A percentile compares a stretch with the other conserved stretches of the same genome.
Conservation (phyloP, 2,113 vertebrate genomes). For the Mirounga angustirostris region DNA sequence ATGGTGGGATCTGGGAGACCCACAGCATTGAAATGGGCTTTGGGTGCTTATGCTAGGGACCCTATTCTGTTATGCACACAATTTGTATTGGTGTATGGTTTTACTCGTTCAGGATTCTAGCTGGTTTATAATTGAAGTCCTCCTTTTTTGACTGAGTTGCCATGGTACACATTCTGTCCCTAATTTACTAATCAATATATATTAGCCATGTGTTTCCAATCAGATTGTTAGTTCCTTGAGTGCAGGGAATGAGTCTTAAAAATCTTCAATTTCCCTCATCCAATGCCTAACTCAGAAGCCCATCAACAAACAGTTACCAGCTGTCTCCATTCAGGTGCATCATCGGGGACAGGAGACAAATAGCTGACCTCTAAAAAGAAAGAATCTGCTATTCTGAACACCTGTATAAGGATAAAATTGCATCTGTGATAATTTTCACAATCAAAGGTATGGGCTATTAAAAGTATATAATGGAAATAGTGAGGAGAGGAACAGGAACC, state of each 20-base stretch:
- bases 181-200: constrained; percentile 9
- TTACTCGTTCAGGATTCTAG: neutral
- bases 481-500: constrained; percentile 67
- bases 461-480: neutral
- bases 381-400: neutral
- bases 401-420: neutral
- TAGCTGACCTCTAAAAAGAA: neutral
- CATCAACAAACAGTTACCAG: neutral
- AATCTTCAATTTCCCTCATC: neutral
- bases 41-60: neutral
- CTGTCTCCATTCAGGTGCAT: neutral
- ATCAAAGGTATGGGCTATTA: neutral
- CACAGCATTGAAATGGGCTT: neutral
- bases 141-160: neutral
- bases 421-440: neutral
- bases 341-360: neutral
- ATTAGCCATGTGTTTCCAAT: neutral
- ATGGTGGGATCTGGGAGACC: neutral
- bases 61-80: neutral
- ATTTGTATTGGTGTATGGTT: neutral
- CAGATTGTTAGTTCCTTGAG: neutral
- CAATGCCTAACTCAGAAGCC: neutral
- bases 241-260: neutral
- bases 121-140: neutral
- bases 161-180: neutral